Percentiles rank a stretch among this genome's conserved stretches.
Evolutionary conservation across 2,113 vertebrate species (phyloP).

Genomic region (Poeciliopsis turrubarensis): DNA sequence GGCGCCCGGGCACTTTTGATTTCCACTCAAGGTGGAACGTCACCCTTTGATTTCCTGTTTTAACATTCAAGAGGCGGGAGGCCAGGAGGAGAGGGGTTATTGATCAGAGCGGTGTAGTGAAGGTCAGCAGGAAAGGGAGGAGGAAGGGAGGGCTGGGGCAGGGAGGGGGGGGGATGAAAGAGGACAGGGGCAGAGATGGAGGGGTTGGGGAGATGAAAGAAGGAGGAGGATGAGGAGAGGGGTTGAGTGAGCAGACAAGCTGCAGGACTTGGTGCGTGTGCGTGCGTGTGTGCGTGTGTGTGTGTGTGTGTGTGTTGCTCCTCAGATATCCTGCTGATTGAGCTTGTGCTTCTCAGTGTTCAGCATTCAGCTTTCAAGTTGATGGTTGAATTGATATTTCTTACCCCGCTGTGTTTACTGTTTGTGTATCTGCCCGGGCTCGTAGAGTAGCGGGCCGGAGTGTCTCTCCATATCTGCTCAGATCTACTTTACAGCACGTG

Average conservation of each 20-base stretch:
- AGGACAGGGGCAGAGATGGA: slow-evolving; percentile 60
- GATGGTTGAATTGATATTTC: slow-evolving; percentile 76
- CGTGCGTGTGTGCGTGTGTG: slow-evolving; percentile 25
- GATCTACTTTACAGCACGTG: slow-evolving; percentile 28
- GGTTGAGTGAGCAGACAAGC: slow-evolving; percentile 64
- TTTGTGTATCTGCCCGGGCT: slow-evolving; percentile 28
- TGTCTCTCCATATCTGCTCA: slow-evolving; percentile 29
- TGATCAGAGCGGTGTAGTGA: slow-evolving; percentile 89
- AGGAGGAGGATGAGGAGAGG: slow-evolving; percentile 65
- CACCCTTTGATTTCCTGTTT: slow-evolving; percentile 95
- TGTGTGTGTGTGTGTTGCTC: slow-evolving; percentile 37
- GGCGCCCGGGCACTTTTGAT: slow-evolving; percentile 93
- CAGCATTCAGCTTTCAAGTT: slow-evolving; percentile 73
- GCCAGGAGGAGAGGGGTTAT: slow-evolving; percentile 89
- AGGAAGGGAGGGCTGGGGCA: slow-evolving; percentile 53
- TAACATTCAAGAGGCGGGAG: slow-evolving; percentile 83
- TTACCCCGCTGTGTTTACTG: slow-evolving; percentile 65
- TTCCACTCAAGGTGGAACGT: slow-evolving; percentile 93
- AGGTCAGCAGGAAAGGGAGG: slow-evolving; percentile 83
- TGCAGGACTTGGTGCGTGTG: slow-evolving; percentile 38
- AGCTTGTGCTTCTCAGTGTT: slow-evolving; percentile 74
- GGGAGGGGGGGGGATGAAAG: slow-evolving; percentile 63
- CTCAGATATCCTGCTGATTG: slow-evolving; percentile 71
- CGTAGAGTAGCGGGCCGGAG: slow-evolving; percentile 21
- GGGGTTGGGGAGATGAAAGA: slow-evolving; percentile 67